Percentiles rank a stretch among this genome's conserved stretches.
Conservation (phyloP, 2,888 invertebrate genomes). For the Drepanosiphum platanoidis region DNA sequence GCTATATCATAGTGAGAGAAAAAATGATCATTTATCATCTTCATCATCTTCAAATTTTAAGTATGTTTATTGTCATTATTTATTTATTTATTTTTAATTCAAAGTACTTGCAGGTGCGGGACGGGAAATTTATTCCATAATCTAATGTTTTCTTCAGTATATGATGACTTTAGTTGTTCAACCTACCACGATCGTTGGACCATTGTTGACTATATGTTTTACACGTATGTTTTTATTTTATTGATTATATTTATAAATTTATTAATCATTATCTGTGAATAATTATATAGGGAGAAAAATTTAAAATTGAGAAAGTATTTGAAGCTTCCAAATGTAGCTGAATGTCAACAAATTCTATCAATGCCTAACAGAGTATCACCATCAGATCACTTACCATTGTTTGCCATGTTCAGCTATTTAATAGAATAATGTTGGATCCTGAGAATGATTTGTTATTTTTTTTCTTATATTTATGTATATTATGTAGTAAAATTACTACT, state of each 20-base stretch:
- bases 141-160: conserved; percentile 77
- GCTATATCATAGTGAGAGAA: conserved; percentile 52
- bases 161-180: conserved; percentile 75
- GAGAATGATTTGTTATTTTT: background rate
- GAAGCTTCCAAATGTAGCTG: conserved; percentile 73
- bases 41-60: background rate
- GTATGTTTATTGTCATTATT: conserved; percentile 18
- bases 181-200: conserved; percentile 81
- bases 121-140: conserved; percentile 75
- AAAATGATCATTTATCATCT: conserved; percentile 15
- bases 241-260: background rate
- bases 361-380: conserved; percentile 81
- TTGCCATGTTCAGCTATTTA: conserved; percentile 72
- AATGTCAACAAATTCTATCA: conserved; percentile 71
- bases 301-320: conserved; percentile 74
- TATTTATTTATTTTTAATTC: no score
- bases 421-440: conserved; percentile 27
- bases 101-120: conserved; percentile 69
- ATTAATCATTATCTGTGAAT: background rate
- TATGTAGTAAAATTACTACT: background rate
- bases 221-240: conserved; percentile 70
- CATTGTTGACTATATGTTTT: conserved; percentile 93
- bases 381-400: conserved; percentile 87
- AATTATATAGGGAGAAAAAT: conserved; percentile 19
- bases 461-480: conserved; percentile 3